Conservation (phyloP, 2,888 invertebrate species). For the Sarcophaga carnaria region DNA sequence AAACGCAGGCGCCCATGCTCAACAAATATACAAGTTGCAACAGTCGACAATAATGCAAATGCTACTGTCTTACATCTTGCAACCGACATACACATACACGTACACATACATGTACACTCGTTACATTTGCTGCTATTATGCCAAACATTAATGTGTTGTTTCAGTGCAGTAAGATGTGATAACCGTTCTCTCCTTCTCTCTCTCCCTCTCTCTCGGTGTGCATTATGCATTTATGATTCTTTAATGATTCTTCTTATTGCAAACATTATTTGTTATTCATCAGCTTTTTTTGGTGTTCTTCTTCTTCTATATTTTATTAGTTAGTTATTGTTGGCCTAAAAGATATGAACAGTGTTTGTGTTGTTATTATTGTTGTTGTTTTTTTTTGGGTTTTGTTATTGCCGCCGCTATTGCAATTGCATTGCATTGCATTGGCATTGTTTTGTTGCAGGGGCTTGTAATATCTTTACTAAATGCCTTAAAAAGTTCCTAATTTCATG, state of each 20-base stretch:
- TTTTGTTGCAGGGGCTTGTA: conserved; percentile 69
- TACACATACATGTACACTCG: neutral
- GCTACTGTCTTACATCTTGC: conserved; percentile 71
- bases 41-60: conserved; percentile 75
- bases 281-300: conserved; percentile 2
- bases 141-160: neutral
- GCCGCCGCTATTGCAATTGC: conserved; percentile 9
- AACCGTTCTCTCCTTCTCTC: too few relatives aligned
- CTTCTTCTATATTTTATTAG: neutral
- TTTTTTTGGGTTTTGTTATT: conserved; percentile 56
- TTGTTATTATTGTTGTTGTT: conserved; percentile 21
- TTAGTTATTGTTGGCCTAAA: too few relatives aligned
- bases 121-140: neutral
- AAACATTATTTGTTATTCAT: conserved; percentile 56
- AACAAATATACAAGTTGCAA: conserved; percentile 68
- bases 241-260: conserved; percentile 47
- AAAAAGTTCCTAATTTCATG: conserved; percentile 67
- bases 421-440: conserved; percentile 56
- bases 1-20: conserved; percentile 73
- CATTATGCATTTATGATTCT: conserved; percentile 61
- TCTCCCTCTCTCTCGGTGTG: neutral
- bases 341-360: neutral
- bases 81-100: conserved; percentile 4
- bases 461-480: conserved; percentile 71
- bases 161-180: neutral